Conservation (phyloP, 2,888 invertebrate genomes). For the Drosophila hamatofila region DNA sequence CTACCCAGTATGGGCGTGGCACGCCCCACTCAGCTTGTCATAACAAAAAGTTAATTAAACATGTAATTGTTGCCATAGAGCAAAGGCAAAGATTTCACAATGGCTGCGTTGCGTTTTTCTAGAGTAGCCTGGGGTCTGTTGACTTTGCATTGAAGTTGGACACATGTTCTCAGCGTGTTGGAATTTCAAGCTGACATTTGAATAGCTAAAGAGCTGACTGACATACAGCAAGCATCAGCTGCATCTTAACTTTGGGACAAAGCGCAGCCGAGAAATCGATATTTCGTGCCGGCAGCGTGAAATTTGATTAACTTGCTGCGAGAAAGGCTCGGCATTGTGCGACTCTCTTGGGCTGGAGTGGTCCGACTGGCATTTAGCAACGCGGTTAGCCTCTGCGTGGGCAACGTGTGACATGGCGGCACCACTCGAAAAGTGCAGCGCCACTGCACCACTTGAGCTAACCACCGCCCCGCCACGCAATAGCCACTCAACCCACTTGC, state of each 20-base stretch:
- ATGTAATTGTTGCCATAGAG: constrained; percentile 71
- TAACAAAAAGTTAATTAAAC: constrained; percentile 79
- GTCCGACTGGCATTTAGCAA: constrained; percentile 58
- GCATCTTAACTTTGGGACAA: not conserved
- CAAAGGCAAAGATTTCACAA: constrained; percentile 50
- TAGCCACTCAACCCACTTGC: not conserved
- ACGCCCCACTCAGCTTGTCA: constrained; percentile 48
- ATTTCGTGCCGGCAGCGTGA: not conserved
- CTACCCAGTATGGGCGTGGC: constrained; percentile 6
- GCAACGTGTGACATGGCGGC: constrained; percentile 41
- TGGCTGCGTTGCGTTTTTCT: constrained; percentile 20
- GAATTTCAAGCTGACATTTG: not conserved
- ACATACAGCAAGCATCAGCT: too few relatives aligned
- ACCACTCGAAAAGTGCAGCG: constrained; percentile 36
- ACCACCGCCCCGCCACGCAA: not conserved
- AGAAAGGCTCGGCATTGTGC: constrained; percentile 26
- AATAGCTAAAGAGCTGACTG: too few relatives aligned
- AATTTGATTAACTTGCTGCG: constrained; percentile 36
- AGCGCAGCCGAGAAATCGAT: not conserved
- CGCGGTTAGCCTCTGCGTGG: constrained; percentile 35
- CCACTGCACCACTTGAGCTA: constrained; percentile 25
- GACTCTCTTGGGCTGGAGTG: constrained; percentile 2
- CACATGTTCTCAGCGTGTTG: not conserved
- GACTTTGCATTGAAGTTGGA: not conserved
- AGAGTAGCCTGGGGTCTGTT: constrained; percentile 20